These are phyloP conservation scores for Eupithecia pulchellata DNA, from an alignment of 2,888 invertebrate species.

Conservation along the genomic window DNA sequence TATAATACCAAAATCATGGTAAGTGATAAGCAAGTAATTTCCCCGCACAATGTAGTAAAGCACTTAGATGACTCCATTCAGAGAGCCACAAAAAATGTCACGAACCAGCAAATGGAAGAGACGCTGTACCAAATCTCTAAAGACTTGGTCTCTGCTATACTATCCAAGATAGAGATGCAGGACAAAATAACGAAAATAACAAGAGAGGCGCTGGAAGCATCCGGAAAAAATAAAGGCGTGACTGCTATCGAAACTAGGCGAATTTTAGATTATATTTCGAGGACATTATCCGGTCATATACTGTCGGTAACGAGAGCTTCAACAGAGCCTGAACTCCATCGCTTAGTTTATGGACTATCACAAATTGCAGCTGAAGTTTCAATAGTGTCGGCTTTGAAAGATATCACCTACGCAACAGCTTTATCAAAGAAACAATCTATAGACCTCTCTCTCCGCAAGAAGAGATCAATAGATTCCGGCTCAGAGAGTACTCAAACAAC, in stretches of 20 bases:
- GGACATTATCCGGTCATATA: constrained; percentile 76
- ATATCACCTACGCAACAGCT: constrained; percentile 74
- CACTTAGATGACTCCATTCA: constrained; percentile 71
- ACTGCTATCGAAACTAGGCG: constrained; percentile 80
- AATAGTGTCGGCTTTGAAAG: constrained; percentile 78
- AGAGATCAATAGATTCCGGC: constrained; percentile 58
- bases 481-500: constrained; percentile 43
- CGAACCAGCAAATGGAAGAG: constrained; percentile 76
- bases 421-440: constrained; percentile 78
- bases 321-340: constrained; percentile 79
- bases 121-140: constrained; percentile 76
- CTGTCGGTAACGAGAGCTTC: constrained; percentile 73
- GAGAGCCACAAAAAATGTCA: constrained; percentile 74
- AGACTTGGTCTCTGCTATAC: constrained; percentile 75
- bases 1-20: constrained; percentile 53
- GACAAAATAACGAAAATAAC: constrained; percentile 81
- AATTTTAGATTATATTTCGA: constrained; percentile 78
- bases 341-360: constrained; percentile 77
- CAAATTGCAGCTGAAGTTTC: constrained; percentile 81
- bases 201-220: constrained; percentile 76
- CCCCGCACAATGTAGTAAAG: constrained; percentile 71
- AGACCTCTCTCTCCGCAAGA: constrained; percentile 73
- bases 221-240: constrained; percentile 77
- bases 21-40: constrained; percentile 58
- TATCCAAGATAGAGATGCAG: constrained; percentile 77